Conservation (phyloP, 1,140 invertebrate genomes). For the Macrocentrus cingulum region DNA sequence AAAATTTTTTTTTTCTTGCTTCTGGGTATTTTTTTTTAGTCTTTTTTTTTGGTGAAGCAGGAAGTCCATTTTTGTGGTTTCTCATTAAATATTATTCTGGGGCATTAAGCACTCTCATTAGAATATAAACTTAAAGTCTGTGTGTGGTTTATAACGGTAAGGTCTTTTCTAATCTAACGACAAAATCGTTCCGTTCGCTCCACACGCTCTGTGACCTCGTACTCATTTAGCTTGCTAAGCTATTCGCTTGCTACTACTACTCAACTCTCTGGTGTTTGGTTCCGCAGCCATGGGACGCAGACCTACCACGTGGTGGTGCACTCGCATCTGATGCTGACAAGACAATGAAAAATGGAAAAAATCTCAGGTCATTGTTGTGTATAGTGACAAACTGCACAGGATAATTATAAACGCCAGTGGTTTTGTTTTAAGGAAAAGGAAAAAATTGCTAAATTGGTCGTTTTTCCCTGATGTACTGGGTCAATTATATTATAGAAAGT, state of each 20-base stretch:
- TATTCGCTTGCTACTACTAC: conserved; percentile 9
- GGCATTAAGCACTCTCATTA: conserved; percentile 15
- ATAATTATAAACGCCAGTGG: too few relatives aligned
- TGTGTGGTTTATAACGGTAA: conserved; percentile 16
- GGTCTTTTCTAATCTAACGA: conserved; percentile 25
- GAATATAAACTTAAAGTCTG: conserved; percentile 3
- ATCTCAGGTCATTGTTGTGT: too few relatives aligned
- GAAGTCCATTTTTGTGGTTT: neutral
- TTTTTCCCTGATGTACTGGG: too few relatives aligned
- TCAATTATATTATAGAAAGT: too few relatives aligned
- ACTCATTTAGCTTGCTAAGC: conserved; percentile 47
- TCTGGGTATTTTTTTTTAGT: too few relatives aligned
- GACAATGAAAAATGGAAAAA: too few relatives aligned
- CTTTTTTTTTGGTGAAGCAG: too few relatives aligned
- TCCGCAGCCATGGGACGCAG: neutral
- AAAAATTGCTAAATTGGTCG: too few relatives aligned
- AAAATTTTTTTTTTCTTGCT: too few relatives aligned
- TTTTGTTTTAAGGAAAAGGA: too few relatives aligned
- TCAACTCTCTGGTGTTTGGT: neutral
- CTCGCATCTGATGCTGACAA: too few relatives aligned
- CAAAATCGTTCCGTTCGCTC: conserved; percentile 25
- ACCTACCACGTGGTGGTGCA: neutral
- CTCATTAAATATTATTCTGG: conserved; percentile 15
- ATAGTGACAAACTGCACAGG: too few relatives aligned
- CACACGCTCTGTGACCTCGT: conserved; percentile 35